These are phyloP conservation scores for Limnodromus scolopaceus DNA, from an alignment of 2,797 vertebrate species.

Conservation along the genomic window DNA sequence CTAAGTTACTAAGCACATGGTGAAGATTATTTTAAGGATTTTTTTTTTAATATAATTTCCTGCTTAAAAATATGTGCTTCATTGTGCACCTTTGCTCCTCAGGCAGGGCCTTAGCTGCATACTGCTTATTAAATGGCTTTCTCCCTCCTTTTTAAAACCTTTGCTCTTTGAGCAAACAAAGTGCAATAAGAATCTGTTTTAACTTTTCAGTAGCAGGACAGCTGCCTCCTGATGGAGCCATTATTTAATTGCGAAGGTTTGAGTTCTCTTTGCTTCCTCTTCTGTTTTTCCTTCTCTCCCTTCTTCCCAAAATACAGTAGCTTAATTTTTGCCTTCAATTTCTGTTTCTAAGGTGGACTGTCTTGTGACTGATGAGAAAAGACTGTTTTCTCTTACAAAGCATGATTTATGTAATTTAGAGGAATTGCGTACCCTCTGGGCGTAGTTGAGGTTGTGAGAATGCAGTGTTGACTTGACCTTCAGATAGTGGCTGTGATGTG, in stretches of 20 bases:
- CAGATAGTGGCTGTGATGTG: background rate
- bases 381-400: background rate
- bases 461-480: background rate
- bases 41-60: background rate
- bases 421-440: background rate
- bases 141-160: background rate
- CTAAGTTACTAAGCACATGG: background rate
- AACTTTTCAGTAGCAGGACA: background rate
- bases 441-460: background rate
- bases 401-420: background rate
- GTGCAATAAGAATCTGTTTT: background rate
- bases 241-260: background rate
- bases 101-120: background rate
- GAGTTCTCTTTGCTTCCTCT: background rate
- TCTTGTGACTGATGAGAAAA: background rate
- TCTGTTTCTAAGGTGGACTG: background rate
- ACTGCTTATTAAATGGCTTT: background rate
- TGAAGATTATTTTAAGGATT: too few relatives aligned
- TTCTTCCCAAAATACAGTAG: background rate
- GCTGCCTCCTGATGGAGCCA: background rate
- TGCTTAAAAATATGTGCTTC: background rate
- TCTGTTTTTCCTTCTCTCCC: background rate
- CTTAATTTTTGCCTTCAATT: background rate
- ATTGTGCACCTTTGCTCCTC: background rate
- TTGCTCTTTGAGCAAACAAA: background rate